Conservation (phyloP, 2,113 vertebrate species). For the Muscicapa adusta region DNA sequence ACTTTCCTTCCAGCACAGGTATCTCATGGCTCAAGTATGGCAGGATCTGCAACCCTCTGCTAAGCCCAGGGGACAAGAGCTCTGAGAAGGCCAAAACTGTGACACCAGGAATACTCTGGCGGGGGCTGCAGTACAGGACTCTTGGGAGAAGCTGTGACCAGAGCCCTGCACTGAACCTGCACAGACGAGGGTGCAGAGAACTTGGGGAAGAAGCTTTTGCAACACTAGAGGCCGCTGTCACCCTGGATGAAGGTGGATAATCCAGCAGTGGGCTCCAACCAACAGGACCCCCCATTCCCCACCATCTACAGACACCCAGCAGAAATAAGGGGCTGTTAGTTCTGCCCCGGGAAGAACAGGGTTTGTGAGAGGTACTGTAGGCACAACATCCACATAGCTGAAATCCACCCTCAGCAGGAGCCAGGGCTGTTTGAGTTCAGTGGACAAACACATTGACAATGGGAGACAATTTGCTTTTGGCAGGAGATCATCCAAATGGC, state of each 20-base stretch:
- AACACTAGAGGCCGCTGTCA: conserved; percentile 42
- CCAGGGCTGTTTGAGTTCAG: neutral
- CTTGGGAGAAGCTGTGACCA: fast-evolving
- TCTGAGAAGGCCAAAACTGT: neutral
- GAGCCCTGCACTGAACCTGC: neutral
- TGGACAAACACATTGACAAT: neutral
- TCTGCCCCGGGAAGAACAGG: neutral
- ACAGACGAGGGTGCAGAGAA: fast-evolving
- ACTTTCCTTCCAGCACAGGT: neutral
- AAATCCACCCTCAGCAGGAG: neutral
- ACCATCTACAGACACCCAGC: fast-evolving
- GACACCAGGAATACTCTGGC: fast-evolving
- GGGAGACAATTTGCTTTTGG: neutral
- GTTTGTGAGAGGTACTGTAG: neutral
- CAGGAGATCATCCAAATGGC: neutral
- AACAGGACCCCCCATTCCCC: no score
- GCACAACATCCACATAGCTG: fast-evolving
- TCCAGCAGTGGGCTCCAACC: neutral
- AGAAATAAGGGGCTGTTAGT: no score
- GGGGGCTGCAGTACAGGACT: neutral
- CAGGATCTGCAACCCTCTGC: neutral
- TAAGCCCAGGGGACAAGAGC: neutral
- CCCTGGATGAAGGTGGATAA: neutral
- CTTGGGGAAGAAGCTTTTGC: neutral
- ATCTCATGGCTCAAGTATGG: neutral